These are phyloP conservation scores for Lepus timidus DNA, from an alignment of 2,113 vertebrate genomes.

Conservation along the genomic window DNA sequence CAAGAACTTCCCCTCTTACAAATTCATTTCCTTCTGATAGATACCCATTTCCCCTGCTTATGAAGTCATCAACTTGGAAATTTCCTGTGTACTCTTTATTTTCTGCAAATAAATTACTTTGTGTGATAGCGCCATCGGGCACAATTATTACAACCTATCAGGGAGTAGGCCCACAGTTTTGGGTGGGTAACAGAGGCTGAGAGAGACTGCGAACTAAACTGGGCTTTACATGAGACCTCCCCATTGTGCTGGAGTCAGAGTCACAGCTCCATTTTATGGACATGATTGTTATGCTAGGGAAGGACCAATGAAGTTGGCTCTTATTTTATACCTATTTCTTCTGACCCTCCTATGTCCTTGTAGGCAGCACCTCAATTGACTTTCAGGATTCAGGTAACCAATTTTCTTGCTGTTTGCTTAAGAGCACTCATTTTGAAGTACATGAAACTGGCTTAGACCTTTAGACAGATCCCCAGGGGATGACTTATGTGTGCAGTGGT, in stretches of 20 bases:
- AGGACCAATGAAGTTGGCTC: constrained; percentile 43
- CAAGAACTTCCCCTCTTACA: too few relatives aligned
- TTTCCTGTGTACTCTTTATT: too few relatives aligned
- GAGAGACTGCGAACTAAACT: neutral
- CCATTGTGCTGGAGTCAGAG: neutral
- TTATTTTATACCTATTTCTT: constrained; percentile 64
- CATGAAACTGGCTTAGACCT: constrained; percentile 71
- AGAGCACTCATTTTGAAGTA: constrained; percentile 76
- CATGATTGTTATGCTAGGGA: constrained; percentile 2
- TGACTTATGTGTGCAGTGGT: constrained; percentile 76
- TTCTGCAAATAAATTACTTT: too few relatives aligned
- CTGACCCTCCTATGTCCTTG: constrained; percentile 76
- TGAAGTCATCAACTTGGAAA: too few relatives aligned
- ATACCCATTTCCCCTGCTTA: too few relatives aligned
- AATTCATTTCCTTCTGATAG: too few relatives aligned
- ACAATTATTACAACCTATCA: too few relatives aligned
- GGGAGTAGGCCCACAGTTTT: too few relatives aligned
- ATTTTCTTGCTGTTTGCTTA: constrained; percentile 80
- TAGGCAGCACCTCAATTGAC: constrained; percentile 64
- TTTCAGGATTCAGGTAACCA: constrained; percentile 72
- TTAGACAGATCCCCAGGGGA: constrained; percentile 75
- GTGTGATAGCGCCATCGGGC: too few relatives aligned
- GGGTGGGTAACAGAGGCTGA: neutral
- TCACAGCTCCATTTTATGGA: neutral
- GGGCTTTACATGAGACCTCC: neutral